Evolutionary conservation across 2,797 vertebrate genomes (phyloP).

Genomic region (Spinibarbus caldwelli): DNA sequence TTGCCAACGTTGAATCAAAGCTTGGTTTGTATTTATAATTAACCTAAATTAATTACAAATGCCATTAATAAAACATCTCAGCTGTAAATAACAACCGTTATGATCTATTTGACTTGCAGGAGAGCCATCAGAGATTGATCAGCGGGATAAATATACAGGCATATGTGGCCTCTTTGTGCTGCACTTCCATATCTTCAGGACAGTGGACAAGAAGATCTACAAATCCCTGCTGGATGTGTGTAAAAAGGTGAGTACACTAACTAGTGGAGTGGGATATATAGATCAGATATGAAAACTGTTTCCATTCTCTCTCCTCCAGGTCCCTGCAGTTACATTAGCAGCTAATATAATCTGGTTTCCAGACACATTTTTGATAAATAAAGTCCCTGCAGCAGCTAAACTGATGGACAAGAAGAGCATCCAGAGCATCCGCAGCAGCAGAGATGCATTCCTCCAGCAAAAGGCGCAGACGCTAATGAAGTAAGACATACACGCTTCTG

Average conservation of each 20-base stretch:
- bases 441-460: conserved; percentile 91
- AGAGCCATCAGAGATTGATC: conserved; percentile 97
- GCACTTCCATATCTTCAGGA: conserved; percentile 97
- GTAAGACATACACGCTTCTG: conserved; percentile 67
- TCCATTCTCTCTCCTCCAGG: conserved; percentile 71
- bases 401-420: conserved; percentile 94
- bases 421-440: conserved; percentile 84
- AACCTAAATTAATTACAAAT: background rate
- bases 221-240: conserved; percentile 93
- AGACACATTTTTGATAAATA: conserved; percentile 89
- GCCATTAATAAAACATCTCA: background rate
- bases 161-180: conserved; percentile 93
- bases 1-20: conserved; percentile 91
- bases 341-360: conserved; percentile 98
- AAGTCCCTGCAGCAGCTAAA: conserved; percentile 92
- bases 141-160: conserved; percentile 93
- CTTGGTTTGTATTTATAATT: conserved; percentile 81
- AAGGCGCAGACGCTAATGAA: conserved; percentile 91
- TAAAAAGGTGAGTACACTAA: conserved; percentile 85
- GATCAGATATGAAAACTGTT: background rate
- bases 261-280: background rate
- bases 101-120: conserved; percentile 72
- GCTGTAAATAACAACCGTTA: background rate
- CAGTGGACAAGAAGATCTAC: conserved; percentile 95
- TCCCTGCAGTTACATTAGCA: conserved; percentile 92